phyloP scores from a whole-genome alignment of 2,797 vertebrate genomes.

The Salarias fasciatus region DNA sequence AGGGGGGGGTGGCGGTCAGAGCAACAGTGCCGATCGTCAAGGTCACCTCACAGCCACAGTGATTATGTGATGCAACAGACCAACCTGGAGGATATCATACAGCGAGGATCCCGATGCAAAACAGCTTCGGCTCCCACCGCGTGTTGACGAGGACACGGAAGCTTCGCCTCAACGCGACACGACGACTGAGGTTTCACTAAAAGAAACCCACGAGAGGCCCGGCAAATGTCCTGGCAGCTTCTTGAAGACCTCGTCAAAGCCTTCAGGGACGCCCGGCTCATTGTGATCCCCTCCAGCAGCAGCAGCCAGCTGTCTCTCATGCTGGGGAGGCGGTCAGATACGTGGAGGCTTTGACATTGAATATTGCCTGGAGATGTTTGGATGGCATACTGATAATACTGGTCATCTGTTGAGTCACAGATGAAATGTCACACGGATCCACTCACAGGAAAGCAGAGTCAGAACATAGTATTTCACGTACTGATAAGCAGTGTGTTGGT shows the following conservation, averaged over 20 bases:
- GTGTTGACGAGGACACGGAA: not conserved
- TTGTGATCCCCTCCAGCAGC: conserved; percentile 54
- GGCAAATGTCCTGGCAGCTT: conserved; percentile 54
- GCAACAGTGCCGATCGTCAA: conserved; percentile 62
- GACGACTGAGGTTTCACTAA: conserved; percentile 48
- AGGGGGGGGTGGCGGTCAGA: conserved; percentile 16
- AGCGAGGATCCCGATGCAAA: conserved; percentile 33
- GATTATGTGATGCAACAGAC: conserved; percentile 48
- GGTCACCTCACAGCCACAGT: conserved; percentile 53
- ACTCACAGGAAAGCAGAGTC: conserved; percentile 26
- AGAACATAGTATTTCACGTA: conserved; percentile 4
- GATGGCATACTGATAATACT: conserved; percentile 60
- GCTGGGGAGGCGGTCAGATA: conserved; percentile 57
- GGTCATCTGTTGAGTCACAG: conserved; percentile 66
- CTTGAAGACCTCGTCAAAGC: conserved; percentile 48
- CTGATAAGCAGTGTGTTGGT: not conserved
- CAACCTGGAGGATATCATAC: conserved; percentile 30
- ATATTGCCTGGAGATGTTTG: conserved; percentile 70
- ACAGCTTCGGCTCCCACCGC: conserved; percentile 10
- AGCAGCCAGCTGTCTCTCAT: conserved; percentile 65
- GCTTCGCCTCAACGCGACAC: conserved; percentile 8
- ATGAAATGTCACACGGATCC: conserved; percentile 54
- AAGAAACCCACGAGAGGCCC: conserved; percentile 41
- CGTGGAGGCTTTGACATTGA: conserved; percentile 75
- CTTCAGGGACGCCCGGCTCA: conserved; percentile 54